These are phyloP conservation scores for Eupithecia centaureata DNA, from an alignment of 2,888 invertebrate species.

Conservation along the genomic window DNA sequence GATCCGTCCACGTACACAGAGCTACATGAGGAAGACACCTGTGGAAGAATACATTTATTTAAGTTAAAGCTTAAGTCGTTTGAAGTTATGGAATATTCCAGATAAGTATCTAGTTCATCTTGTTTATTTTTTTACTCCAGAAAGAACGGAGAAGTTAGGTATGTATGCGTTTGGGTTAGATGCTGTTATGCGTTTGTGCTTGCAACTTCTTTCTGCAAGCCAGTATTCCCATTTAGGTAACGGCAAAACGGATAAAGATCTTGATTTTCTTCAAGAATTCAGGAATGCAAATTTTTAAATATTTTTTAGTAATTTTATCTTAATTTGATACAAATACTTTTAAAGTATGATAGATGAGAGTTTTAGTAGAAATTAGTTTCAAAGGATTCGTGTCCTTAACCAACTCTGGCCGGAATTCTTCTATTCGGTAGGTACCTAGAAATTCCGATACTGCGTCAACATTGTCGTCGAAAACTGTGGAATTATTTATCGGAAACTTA, in stretches of 20 bases:
- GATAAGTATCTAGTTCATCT: no score
- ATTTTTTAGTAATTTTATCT: background rate
- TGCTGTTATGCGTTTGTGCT: background rate
- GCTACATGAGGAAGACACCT: slow-evolving; percentile 98
- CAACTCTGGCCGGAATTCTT: background rate
- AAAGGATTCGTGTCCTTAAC: background rate
- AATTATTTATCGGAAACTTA: slow-evolving; percentile 17
- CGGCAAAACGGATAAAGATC: background rate
- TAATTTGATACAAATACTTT: background rate
- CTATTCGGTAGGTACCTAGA: background rate
- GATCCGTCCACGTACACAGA: slow-evolving; percentile 98
- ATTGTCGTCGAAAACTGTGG: slow-evolving; percentile 15
- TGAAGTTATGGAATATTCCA: background rate
- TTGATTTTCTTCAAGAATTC: background rate
- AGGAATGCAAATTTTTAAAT: background rate
- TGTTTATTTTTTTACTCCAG: background rate
- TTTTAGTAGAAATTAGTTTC: no score
- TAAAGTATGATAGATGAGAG: background rate
- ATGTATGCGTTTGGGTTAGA: background rate
- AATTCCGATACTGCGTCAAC: slow-evolving; percentile 14
- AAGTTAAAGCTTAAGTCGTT: background rate
- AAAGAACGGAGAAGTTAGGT: background rate
- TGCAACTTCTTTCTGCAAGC: no score
- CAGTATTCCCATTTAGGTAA: background rate
- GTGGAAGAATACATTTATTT: slow-evolving; percentile 28